Evolutionary conservation across 2,888 invertebrate genomes (phyloP).

Genomic region (Notodromas monacha): DNA sequence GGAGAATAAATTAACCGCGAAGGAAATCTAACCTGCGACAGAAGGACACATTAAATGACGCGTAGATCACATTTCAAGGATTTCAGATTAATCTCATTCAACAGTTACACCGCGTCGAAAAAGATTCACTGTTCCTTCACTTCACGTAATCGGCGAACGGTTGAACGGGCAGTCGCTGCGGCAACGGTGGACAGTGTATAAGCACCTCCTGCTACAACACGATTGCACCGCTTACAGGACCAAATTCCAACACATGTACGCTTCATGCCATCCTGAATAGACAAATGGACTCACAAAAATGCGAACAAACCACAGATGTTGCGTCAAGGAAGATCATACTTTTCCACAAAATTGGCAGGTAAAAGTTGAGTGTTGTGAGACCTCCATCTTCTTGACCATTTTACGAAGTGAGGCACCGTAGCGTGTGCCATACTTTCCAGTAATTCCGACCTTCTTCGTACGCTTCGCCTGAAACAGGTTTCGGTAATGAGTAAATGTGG

Average conservation of each 20-base stretch:
- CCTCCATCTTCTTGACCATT: constrained; percentile 99
- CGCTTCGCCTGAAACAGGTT: constrained; percentile 87
- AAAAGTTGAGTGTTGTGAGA: constrained; percentile 95
- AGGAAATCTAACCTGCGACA: too few species aligned
- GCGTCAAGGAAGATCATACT: too few species aligned
- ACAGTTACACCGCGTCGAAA: too few species aligned
- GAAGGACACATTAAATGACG: too few species aligned
- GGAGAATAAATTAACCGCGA: too few species aligned
- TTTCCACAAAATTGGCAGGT: constrained; percentile 99
- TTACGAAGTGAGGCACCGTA: constrained; percentile 97
- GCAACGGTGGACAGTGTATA: constrained; percentile 97
- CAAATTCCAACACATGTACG: constrained; percentile 89
- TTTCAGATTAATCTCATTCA: too few species aligned
- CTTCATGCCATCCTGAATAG: constrained; percentile 84
- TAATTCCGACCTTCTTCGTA: constrained; percentile 99
- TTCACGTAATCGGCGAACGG: constrained; percentile 85
- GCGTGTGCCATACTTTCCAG: constrained; percentile 96
- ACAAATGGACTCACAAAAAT: too few species aligned
- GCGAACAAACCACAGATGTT: too few species aligned
- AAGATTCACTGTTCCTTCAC: constrained; percentile 26
- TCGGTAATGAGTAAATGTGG: too few species aligned
- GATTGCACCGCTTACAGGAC: constrained; percentile 85
- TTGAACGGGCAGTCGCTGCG: constrained; percentile 83
- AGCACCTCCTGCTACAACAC: constrained; percentile 77
- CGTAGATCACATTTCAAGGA: too few species aligned